Conservation (phyloP, 2,113 vertebrate genomes). For the Petrocephalus zakoni region DNA sequence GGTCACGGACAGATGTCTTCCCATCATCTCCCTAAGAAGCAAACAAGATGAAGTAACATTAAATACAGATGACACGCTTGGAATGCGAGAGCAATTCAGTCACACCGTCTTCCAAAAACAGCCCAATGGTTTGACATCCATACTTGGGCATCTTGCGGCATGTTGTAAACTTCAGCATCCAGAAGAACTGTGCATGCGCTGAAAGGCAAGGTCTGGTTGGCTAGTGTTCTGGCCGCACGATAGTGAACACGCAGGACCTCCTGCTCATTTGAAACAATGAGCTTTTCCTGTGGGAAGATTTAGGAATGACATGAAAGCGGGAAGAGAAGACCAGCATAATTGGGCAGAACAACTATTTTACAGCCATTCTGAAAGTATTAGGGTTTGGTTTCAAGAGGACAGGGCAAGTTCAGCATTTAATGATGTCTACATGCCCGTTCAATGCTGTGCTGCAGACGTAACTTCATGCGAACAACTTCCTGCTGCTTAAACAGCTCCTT, state of each 20-base stretch:
- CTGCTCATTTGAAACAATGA: slow-evolving; percentile 96
- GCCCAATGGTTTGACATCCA: slow-evolving; percentile 1
- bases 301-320: neutral
- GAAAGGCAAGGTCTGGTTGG: slow-evolving; percentile 94
- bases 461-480: slow-evolving; percentile 94
- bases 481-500: slow-evolving; percentile 98
- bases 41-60: slow-evolving; percentile 5
- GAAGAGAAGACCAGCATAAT: neutral
- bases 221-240: slow-evolving; percentile 88
- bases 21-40: slow-evolving; percentile 79
- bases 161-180: slow-evolving; percentile 95
- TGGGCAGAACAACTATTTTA: neutral
- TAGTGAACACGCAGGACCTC: slow-evolving; percentile 95
- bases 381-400: neutral
- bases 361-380: neutral
- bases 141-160: slow-evolving; percentile 92
- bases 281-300: slow-evolving; percentile 74
- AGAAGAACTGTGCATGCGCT: slow-evolving; percentile 93
- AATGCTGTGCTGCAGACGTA: slow-evolving; percentile 94
- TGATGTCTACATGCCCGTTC: slow-evolving; percentile 71
- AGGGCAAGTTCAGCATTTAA: neutral
- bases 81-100: neutral
- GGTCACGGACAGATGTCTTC: slow-evolving; percentile 91
- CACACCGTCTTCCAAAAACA: neutral
- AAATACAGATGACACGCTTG: neutral